These are phyloP conservation scores for Plectrocnemia conspersa DNA, from an alignment of 1,140 invertebrate species.

Conservation along the genomic window DNA sequence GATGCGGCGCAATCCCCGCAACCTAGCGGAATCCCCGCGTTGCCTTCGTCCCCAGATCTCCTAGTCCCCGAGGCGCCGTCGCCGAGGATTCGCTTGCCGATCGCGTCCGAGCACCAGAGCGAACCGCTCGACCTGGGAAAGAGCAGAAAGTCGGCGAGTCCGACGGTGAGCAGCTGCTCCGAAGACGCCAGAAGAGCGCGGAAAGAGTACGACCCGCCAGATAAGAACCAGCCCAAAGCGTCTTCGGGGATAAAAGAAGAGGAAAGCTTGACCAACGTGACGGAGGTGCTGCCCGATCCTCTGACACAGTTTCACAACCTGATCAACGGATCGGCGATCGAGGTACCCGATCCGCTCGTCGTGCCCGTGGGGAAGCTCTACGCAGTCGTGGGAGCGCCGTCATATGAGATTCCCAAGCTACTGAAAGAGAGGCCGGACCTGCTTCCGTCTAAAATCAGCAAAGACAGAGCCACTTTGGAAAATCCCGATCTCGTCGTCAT, in stretches of 20 bases:
- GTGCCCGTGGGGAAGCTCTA: constrained; percentile 71
- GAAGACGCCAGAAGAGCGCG: constrained; percentile 53
- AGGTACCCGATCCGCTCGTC: constrained; percentile 73
- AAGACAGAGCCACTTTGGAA: constrained; percentile 64
- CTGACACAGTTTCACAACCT: constrained; percentile 67
- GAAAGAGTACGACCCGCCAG: constrained; percentile 53
- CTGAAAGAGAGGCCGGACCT: constrained; percentile 65
- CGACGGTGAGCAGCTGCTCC: constrained; percentile 56
- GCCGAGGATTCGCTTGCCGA: constrained; percentile 51
- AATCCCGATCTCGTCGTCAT: constrained; percentile 76
- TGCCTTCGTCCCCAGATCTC: constrained; percentile 57
- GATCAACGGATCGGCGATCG: constrained; percentile 61
- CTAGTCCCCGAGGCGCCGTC: constrained; percentile 51
- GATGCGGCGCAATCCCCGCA: constrained; percentile 62
- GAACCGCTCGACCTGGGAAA: constrained; percentile 64
- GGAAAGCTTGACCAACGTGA: constrained; percentile 30
- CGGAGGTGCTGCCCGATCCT: constrained; percentile 54
- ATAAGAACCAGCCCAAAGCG: constrained; percentile 50
- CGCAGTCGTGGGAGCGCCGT: constrained; percentile 65
- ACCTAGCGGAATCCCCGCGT: constrained; percentile 59
- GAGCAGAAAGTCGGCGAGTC: constrained; percentile 57
- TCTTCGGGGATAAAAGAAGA: constrained; percentile 39
- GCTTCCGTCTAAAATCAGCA: constrained; percentile 64
- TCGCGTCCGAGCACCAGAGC: constrained; percentile 56
- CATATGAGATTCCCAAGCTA: constrained; percentile 69